Base-by-base conservation (phyloP, 2,797 vertebrate genomes). In the Sandelia bainsii region DNA sequence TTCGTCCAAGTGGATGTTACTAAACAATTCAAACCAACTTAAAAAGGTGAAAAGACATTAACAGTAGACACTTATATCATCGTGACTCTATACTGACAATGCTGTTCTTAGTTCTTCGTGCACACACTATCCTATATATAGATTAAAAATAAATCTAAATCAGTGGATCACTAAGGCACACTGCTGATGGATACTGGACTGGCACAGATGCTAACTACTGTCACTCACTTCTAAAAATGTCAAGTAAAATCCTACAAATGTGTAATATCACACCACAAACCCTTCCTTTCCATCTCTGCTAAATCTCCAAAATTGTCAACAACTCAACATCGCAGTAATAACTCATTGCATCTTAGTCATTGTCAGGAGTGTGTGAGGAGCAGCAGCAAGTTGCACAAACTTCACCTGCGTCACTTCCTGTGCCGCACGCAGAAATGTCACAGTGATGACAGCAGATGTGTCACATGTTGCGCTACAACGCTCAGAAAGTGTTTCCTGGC, bases 341-440 rank as follows among this genome's bases (percentile, higher is more conserved):
- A 40, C 53, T 44, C 6, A 6, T 59, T 19, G 49, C 19, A 14
- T n/a, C n/a, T 62, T 45, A 12, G 11, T 69, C 67, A 52, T 49
- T 22, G 37, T 57, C 54, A 56, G 5, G 25, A 53, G 9, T 50
- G 53, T 62, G 58, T 66, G 62, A 79, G 65, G 45, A 77, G 57
- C 60, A 58, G 34, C 62, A 60, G 75, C 79, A 86, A 58, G 78
- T 63, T 60, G 59, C 22, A 8, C 19, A 17, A 66, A 53, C 27
- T 39, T 17, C 14, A 34, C 51, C 27, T 29, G 44, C 59, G 19
- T 87, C 82, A 87, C 66, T 77, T 85, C 87, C 84, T 74, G 71
- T 79, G 60, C 76, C 37, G 58, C 29, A 50, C 63, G 65, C 27
- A 17, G 52, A 73, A 49, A 48, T 69, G 76, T 84, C 76, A 66